Evolutionary conservation across 2,888 invertebrate genomes (phyloP), one percentile per base, ranked within the genome.

Genomic region (Odontocolon sp.): DNA sequence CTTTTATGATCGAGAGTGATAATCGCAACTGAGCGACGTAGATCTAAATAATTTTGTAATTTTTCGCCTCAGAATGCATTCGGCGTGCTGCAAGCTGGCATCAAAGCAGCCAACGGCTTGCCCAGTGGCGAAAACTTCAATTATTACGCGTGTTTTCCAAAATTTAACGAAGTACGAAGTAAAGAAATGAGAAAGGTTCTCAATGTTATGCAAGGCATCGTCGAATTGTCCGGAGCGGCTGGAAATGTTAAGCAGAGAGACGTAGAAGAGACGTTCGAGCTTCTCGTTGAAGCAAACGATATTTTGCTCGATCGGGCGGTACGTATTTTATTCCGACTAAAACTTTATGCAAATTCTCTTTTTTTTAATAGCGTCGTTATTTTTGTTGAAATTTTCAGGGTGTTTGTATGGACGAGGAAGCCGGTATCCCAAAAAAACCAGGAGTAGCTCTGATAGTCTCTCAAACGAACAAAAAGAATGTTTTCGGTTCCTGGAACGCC

Each of bases 241-340:
- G 92, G 92, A 6, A 94, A 93, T 77, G 92, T 95, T 73, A 91
- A 91, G 78, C 90, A 91, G 31, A 89, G 93, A 21, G 92, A 93
- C 70, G 81, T 91, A 0, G 94, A 95, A 57, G 94, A 95, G 80
- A 93, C 94, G 86, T 94, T 94, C 83, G 97, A 98, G 77, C 92
- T 95, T 82, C 87, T 98, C 8, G 91, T 95, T 23, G 97, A 97
- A 84, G 94, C 94, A 9, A 98, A 97, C 91, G 98, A 98, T 90
- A 92, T 93, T 52, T 92, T 97, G 74, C 91, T 98, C 56, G 98
- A 98, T 87, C 93, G 94, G 86, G 94, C 96, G 57, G 95, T 95
- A 86, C 93, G 94, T 81, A 31, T 54, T n/a, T n/a, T n/a, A n/a
- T n/a, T n/a, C n/a, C 42, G 42, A 6, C 18, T 16, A 38, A 11